Base-by-base conservation (phyloP, 2,888 invertebrate species). In the Isoperla grammatica region DNA sequence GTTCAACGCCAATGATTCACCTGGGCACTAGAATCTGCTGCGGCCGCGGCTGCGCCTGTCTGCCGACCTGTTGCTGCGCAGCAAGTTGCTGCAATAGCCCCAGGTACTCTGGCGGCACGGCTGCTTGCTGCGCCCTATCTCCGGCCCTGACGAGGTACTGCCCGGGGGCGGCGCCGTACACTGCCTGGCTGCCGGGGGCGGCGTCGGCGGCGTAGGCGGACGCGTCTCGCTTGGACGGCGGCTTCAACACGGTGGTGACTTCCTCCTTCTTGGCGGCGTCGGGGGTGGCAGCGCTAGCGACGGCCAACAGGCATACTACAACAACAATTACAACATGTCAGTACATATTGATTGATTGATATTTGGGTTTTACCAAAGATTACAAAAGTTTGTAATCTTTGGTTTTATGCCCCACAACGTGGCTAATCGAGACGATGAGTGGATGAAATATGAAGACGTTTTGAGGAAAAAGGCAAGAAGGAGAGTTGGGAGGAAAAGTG, bases 1-100 rank as follows among this genome's bases (percentile, higher is more conserved):
- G n/a, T n/a, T n/a, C n/a, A n/a, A n/a, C n/a, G n/a, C n/a, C n/a
- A n/a, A n/a, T n/a, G n/a, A n/a, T n/a, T n/a, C n/a, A n/a, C n/a
- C n/a, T n/a, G n/a, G n/a, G n/a, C n/a, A n/a, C n/a, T n/a, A n/a
- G n/a, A n/a, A n/a, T n/a, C n/a, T n/a, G n/a, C n/a, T n/a, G n/a
- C n/a, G n/a, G n/a, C n/a, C 2, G 48, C 22, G n/a, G 48, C 22
- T 17, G 48, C 48, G n/a, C 48, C 48, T n/a, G n/a, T n/a, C n/a
- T n/a, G n/a, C n/a, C n/a, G n/a, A n/a, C n/a, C 39, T 55, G 55
- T 55, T 55, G 56, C 39, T 60, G 57, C 2, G 57, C 45, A 8
- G 60, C 54, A 11, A 63, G 35, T 19, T 60, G 60, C 48, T 61
- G 60, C n/a, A n/a, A n/a, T n/a, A n/a, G n/a, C n/a, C n/a, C 40